phyloP scores from a whole-genome alignment of 2,113 vertebrate genomes.

The Sitta europaea region DNA sequence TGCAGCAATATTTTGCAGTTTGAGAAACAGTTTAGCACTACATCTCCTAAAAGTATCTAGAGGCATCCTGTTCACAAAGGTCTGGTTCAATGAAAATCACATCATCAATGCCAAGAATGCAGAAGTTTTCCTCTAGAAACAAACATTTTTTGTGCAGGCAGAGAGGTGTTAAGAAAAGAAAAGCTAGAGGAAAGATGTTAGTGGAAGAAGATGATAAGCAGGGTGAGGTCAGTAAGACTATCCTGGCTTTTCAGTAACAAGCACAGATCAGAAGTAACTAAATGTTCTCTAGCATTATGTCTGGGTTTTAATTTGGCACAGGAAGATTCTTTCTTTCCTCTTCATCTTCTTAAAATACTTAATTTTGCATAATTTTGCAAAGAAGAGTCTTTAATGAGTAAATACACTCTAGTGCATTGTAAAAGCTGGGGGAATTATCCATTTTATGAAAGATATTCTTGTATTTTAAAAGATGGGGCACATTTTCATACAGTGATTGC shows the following conservation, averaged over 20 bases:
- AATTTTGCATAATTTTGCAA: background rate
- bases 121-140: background rate
- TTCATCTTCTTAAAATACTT: background rate
- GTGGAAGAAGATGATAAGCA: background rate
- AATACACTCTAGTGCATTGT: background rate
- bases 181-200: background rate
- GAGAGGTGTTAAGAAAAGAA: background rate
- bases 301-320: background rate
- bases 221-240: background rate
- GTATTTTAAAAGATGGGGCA: background rate
- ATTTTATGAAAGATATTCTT: background rate
- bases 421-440: background rate
- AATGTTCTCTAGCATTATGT: conserved; percentile 20
- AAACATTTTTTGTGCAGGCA: background rate
- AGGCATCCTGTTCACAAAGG: background rate
- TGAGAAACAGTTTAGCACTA: background rate
- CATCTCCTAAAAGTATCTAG: background rate
- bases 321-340: background rate
- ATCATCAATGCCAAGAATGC: background rate
- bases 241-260: background rate
- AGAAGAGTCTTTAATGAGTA: background rate
- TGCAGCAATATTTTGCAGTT: background rate
- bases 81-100: background rate
- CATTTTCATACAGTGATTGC: background rate
- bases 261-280: background rate